These are phyloP conservation scores for Gobius niger DNA, from an alignment of 2,113 vertebrate species.

Conservation along the genomic window DNA sequence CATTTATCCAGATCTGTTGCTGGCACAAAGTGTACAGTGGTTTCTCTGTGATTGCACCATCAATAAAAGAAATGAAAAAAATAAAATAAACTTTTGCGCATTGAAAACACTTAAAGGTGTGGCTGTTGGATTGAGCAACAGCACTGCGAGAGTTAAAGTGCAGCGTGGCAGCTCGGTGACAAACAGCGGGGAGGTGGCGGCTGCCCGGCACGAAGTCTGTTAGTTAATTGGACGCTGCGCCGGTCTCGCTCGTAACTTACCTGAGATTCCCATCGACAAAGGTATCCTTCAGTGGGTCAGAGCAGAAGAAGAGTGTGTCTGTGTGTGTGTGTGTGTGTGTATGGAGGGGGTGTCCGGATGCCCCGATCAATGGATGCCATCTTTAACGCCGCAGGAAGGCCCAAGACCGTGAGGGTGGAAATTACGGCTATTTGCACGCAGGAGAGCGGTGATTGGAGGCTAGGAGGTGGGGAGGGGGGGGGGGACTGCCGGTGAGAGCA, in stretches of 20 bases:
- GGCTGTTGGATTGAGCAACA: constrained; percentile 4
- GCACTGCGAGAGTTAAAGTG: neutral
- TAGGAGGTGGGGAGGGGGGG: neutral
- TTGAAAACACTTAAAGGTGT: constrained; percentile 6
- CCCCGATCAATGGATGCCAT: constrained; percentile 61
- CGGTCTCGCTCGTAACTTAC: constrained; percentile 52
- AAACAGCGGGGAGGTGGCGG: constrained; percentile 13
- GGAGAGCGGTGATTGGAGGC: constrained; percentile 23
- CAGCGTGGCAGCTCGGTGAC: constrained; percentile 20
- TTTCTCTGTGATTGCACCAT: too few relatives aligned
- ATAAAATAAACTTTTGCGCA: neutral
- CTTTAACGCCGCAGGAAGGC: constrained; percentile 56
- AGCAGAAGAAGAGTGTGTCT: neutral
- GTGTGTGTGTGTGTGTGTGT: neutral
- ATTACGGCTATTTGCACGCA: constrained; percentile 56
- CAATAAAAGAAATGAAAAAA: too few relatives aligned
- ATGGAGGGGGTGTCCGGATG: constrained; percentile 32
- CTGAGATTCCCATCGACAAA: constrained; percentile 62
- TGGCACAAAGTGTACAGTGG: neutral
- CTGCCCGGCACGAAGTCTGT: constrained; percentile 28
- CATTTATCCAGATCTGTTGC: neutral
- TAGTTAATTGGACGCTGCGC: constrained; percentile 50
- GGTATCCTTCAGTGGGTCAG: constrained; percentile 40
- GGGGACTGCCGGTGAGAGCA: constrained; percentile 16
- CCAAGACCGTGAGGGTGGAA: constrained; percentile 51